Evolutionary conservation across 2,113 vertebrate genomes (phyloP).

Genomic region (Rhagologus leucostigma): DNA sequence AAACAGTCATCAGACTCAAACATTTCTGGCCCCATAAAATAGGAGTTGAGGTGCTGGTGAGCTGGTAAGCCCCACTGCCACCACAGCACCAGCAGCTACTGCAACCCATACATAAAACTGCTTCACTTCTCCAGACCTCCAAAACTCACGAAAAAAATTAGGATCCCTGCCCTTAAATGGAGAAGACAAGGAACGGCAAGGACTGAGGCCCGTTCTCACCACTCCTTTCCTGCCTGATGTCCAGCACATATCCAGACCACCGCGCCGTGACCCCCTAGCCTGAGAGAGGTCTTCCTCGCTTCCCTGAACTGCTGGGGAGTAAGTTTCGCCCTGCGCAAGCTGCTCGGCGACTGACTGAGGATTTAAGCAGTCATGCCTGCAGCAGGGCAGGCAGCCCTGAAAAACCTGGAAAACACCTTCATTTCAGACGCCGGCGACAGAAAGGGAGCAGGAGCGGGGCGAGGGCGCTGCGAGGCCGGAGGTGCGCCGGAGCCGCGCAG

Average conservation of each 20-base stretch:
- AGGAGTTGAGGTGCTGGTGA: not conserved
- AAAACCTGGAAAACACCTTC: not conserved
- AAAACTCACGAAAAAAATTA: not conserved
- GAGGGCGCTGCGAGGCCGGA: no score
- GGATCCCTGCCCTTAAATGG: not conserved
- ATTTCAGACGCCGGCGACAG: accelerated
- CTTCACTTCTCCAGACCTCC: not conserved
- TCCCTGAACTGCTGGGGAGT: not conserved
- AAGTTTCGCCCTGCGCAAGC: not conserved
- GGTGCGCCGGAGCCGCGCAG: accelerated
- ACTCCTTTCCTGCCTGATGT: not conserved
- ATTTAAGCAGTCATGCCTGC: not conserved
- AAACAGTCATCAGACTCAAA: not conserved
- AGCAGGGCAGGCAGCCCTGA: not conserved
- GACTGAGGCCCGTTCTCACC: accelerated
- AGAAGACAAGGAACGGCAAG: accelerated
- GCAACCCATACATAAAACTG: not conserved
- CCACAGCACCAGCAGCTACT: not conserved
- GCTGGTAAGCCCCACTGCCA: not conserved
- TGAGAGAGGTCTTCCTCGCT: not conserved
- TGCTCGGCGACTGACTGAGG: not conserved
- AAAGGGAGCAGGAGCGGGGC: accelerated
- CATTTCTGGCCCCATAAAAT: not conserved
- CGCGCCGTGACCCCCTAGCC: accelerated
- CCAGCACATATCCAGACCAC: not conserved